Base-by-base conservation (phyloP, 1,140 invertebrate genomes). In the Rhagoletis zephyria region DNA sequence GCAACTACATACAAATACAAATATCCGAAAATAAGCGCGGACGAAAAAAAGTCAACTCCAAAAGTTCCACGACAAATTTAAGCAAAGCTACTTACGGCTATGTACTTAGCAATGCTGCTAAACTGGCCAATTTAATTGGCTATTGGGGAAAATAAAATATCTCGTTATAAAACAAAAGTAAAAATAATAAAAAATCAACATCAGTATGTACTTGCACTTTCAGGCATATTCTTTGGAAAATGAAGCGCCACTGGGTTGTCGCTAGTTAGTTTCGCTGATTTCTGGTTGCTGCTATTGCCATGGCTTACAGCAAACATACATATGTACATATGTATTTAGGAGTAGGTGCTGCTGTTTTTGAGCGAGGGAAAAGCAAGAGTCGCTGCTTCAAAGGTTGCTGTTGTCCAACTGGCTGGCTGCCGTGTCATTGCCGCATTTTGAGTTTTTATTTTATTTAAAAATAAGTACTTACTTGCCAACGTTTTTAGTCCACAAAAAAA, bases 111-210 rank as follows among this genome's bases (percentile, higher is more conserved):
- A 70, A 70, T 3, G 4, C 61, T n/a, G 1, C 12, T 63, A 16
- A 16, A 40, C 40, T n/a, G 70, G 14, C 10, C 67, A 48, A 74
- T 74, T 74, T 74, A 74, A 74, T 74, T 74, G 67, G 42, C 67
- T 74, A 48, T 74, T 74, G 67, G 67, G 9, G 10, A 45, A 48
- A 74, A 67, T 9, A 56, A 56, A 56, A 56, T 56, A 56, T 56
- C 30, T 30, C 1, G 30, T 30, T 30, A 10, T 56, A 67, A 67
- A 3, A 10, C 9, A 42, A 67, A 67, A 67, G 63, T 67, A 10
- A 74, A 48, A 74, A 14, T 5, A 5, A 74, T 16, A 48, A 16
- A 42, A 67, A 30, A 30, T 30, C 30, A 30, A 30, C 30, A 30
- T 30, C 61, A 63, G 4, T 14, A 7, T 14, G 12, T 63, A 63